Base-by-base conservation (phyloP, 2,888 invertebrate genomes). In the Stramonita haemastoma region DNA sequence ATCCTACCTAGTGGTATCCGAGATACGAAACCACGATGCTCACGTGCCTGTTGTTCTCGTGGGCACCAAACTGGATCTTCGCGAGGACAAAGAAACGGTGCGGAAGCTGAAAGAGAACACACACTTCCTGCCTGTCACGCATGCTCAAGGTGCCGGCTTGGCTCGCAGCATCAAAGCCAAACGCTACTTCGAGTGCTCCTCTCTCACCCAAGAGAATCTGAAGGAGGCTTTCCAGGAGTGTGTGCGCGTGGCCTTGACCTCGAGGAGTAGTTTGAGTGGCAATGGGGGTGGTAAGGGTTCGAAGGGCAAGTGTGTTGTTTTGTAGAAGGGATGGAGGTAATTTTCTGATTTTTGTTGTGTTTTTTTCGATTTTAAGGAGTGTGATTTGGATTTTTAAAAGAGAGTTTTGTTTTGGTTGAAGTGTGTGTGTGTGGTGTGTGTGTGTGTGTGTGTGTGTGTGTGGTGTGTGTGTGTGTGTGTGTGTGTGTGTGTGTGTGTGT, bases 21-120 rank as follows among this genome's bases (percentile, higher is more conserved):
- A 88, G n/a, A 66, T 88, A 17, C 79, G 88, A 8, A 57, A 60
- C 60, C 81, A 88, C 79, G 56, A 81, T 22, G 79, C 81, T 26
- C 26, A 83, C 34, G 81, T 83, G 17, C 88, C 88, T 13, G 26
- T 88, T 13, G 88, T 88, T 15, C 66, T 88, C 29, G 88, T 88
- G 81, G 88, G 88, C 57, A 88, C 88, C 66, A 88, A 88, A 32
- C 88, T 88, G 83, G 88, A 88, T 36, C 66, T 88, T 57, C 88
- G 88, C 32, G 56, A 88, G 15, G 34, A 88, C 88, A 88, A 81
- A 60, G 57, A 81, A 17, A 34, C 79, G 6, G 81, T 88, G 13
- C 88, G 83, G 32, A 32, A 88, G n/a, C 79, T 88, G 79, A 36
- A 56, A 8, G 88, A 60, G 2, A 77, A n/a, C 17, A 79, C 46